Evolutionary conservation across 2,888 invertebrate genomes (phyloP), one percentile per base, ranked within the genome.

Genomic region (Dusona sp.): DNA sequence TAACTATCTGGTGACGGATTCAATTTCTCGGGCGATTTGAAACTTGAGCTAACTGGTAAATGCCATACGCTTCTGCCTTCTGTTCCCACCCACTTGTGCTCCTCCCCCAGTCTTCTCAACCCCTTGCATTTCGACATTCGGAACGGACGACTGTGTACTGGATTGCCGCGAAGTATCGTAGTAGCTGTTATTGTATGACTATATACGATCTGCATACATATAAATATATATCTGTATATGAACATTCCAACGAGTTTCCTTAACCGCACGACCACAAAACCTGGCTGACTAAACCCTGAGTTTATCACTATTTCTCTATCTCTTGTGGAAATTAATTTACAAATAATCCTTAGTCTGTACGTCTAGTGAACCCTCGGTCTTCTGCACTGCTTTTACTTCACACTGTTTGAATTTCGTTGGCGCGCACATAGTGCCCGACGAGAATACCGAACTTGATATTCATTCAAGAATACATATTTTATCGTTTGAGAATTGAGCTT

Each of bases 41-140:
- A 83, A 79, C 81, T 85, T 61, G 61, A 80, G 84, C 72, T 84
- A 89, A 88, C 79, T 75, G 85, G 81, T 87, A 61, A 82, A 87
- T 87, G 79, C 79, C 79, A 65, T 51, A 61, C 42, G 68, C 64
- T 45, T 25, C 38, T 57, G 36, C n/a, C 38, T 48, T 38, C 45
- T 57, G 57, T 57, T 57, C 13, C 57, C 25, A 25, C 57, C 13
- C 57, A 25, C 25, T 57, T 57, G 25, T 57, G 3, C 22, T 33
- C 38, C 78, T 36, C 22, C 25, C 45, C 54, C 2, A 19, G 36
- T 16, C 51, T 75, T 29, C 79, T 74, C 68, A 22, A 29, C 72
- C 74, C 11, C 77, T 75, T 65, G 36, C 22, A 54, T 79, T 64
- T 45, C 77, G 67, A 42, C 68, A 67, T 48, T 54, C 22, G 67